phyloP scores from a whole-genome alignment of 2,888 invertebrate species.

The Esperia sulphurella region DNA sequence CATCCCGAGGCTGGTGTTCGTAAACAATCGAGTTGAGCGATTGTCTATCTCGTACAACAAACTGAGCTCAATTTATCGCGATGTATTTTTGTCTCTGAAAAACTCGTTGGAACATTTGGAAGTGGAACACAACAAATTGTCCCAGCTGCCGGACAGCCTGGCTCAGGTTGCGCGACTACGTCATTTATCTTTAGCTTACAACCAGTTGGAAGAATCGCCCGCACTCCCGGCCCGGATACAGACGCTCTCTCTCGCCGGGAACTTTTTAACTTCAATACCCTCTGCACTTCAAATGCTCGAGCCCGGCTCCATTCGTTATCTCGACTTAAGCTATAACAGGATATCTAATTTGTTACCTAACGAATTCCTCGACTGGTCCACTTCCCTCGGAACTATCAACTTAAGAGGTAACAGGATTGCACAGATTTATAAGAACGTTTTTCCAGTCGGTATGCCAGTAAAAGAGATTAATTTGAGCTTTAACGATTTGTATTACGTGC shows the following conservation, averaged over 20 bases:
- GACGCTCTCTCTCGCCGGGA: conserved; percentile 89
- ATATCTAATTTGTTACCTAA: conserved; percentile 87
- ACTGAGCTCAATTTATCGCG: conserved; percentile 83
- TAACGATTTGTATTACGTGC: conserved; percentile 91
- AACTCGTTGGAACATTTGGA: conserved; percentile 89
- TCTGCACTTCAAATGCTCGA: conserved; percentile 85
- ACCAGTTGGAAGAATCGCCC: conserved; percentile 80
- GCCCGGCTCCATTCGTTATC: conserved; percentile 85
- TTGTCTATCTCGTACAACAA: conserved; percentile 90
- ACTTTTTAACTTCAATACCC: conserved; percentile 87
- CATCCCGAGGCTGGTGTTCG: conserved; percentile 83
- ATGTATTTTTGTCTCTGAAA: conserved; percentile 86
- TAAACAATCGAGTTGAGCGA: conserved; percentile 85
- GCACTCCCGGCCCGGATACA: conserved; percentile 84
- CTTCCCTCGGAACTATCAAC: conserved; percentile 87
- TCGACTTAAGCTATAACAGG: conserved; percentile 93
- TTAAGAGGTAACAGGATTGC: conserved; percentile 91
- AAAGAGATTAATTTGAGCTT: conserved; percentile 95
- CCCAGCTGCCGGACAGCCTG: conserved; percentile 84
- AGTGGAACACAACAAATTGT: conserved; percentile 88
- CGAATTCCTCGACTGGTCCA: conserved; percentile 89
- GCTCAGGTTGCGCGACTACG: conserved; percentile 83
- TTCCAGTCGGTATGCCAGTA: conserved; percentile 86
- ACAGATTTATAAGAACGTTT: conserved; percentile 84
- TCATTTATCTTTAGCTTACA: conserved; percentile 91